These are phyloP conservation scores for Leptocoma aspasia DNA, from an alignment of 2,113 vertebrate genomes.

Conservation along the genomic window DNA sequence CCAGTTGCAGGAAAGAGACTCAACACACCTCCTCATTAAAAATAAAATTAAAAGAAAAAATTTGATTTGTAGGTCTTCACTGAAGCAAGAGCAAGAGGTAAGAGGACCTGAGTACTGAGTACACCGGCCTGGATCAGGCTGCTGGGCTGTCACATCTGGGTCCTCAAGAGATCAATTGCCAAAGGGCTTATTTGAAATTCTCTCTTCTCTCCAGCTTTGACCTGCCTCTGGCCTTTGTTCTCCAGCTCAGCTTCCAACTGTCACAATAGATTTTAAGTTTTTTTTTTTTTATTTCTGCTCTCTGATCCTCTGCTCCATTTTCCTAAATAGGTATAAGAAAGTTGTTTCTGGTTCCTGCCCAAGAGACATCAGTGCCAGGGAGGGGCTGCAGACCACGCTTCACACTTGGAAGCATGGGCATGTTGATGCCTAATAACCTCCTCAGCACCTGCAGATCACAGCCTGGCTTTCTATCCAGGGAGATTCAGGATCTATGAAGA, in stretches of 20 bases:
- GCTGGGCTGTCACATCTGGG: neutral
- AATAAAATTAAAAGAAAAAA: neutral
- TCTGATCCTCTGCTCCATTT: neutral
- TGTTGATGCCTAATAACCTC: neutral
- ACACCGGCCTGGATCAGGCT: neutral
- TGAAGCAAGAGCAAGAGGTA: neutral
- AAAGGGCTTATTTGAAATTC: neutral
- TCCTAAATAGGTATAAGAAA: neutral
- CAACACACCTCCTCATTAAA: neutral
- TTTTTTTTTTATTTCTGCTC: neutral
- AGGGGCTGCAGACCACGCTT: neutral
- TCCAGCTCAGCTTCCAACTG: neutral
- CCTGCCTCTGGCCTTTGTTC: neutral
- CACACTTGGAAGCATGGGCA: no score
- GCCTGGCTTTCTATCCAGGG: neutral
- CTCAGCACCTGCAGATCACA: neutral
- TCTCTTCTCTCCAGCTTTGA: neutral
- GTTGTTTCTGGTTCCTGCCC: neutral
- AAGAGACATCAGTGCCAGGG: neutral
- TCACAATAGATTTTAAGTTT: neutral
- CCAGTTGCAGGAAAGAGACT: slow-evolving; percentile 2
- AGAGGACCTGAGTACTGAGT: neutral
- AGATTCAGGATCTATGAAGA: neutral
- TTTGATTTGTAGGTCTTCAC: neutral
- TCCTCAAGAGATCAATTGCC: neutral